Conservation (phyloP, 2,113 vertebrate genomes). For the Campylomormyrus numenius region DNA sequence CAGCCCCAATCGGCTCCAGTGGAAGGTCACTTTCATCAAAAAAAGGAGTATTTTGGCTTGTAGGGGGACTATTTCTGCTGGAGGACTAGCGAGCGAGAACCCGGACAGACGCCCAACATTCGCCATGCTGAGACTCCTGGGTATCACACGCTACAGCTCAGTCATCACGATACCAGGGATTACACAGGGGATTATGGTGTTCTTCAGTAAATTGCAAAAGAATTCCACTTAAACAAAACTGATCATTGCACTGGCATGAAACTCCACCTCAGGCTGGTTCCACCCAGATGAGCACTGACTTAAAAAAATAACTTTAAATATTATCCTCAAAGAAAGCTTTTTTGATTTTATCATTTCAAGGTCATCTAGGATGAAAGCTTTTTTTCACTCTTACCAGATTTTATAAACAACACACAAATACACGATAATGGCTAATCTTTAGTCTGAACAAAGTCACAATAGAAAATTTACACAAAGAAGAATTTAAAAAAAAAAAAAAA, state of each 20-base stretch:
- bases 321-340: background rate
- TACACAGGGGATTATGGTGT: conserved; percentile 21
- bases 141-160: background rate
- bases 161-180: conserved; percentile 15
- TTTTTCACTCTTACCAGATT: background rate
- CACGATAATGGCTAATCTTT: background rate
- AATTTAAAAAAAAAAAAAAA: background rate
- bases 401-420: background rate
- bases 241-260: background rate
- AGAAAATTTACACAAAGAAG: background rate
- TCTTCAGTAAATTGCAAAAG: background rate
- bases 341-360: background rate
- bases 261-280: background rate
- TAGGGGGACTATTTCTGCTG: background rate
- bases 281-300: background rate
- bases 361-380: background rate
- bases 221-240: background rate
- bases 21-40: conserved; percentile 12
- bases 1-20: background rate
- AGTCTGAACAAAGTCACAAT: background rate
- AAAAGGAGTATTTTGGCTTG: background rate
- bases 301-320: background rate
- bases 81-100: background rate
- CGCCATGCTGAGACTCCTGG: background rate
- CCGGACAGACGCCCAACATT: background rate